Conservation (phyloP, 1,140 invertebrate genomes). For the Drosophila sucinea region DNA sequence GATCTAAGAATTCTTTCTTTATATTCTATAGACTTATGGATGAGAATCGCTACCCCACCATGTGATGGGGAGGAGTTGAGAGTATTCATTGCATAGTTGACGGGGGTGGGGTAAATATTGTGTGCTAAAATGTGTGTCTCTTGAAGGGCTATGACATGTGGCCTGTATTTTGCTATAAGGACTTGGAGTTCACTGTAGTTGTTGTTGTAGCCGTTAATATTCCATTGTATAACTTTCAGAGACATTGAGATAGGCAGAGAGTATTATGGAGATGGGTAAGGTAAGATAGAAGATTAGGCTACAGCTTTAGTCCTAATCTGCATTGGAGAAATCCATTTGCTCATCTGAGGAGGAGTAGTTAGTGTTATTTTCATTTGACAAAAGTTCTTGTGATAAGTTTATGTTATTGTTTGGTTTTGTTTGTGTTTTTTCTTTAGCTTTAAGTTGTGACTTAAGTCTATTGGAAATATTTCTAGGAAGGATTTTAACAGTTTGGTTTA, state of each 20-base stretch:
- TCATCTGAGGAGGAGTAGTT: background rate
- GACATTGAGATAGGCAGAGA: no score
- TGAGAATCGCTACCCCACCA: conserved; percentile 15
- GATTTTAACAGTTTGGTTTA: no score
- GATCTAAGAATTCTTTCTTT: background rate
- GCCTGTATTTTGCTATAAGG: background rate
- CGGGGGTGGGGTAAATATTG: background rate
- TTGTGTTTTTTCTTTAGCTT: conserved; percentile 1
- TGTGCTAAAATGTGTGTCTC: background rate
- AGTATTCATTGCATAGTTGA: background rate
- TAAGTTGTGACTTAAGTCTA: background rate
- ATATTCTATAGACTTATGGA: background rate
- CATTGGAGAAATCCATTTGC: background rate
- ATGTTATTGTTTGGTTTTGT: background rate
- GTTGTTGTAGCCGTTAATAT: background rate
- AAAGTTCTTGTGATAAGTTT: background rate
- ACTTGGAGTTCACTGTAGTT: background rate
- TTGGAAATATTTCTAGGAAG: background rate
- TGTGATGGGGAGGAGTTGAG: conserved; percentile 5
- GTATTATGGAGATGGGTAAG: no score
- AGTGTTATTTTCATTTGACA: background rate
- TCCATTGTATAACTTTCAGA: background rate
- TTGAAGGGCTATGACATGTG: background rate
- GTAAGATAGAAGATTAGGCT: no score
- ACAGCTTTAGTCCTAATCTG: background rate